Conservation (phyloP, 2,888 invertebrate genomes). For the Endomychus coccineus region DNA sequence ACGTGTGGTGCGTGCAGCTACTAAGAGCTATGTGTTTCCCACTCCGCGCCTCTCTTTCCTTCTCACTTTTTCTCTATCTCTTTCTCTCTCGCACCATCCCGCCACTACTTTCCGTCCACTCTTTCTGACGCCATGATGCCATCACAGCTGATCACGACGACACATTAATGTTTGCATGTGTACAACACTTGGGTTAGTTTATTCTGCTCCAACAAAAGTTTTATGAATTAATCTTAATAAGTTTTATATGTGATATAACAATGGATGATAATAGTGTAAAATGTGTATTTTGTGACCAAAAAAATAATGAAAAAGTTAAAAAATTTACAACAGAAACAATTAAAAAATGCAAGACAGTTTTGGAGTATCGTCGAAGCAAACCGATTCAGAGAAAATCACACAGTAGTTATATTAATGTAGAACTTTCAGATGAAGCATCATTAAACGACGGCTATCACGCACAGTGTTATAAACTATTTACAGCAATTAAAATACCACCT, state of each 20-base stretch:
- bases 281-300: conserved; percentile 6
- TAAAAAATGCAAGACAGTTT: conserved; percentile 6
- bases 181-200: not conserved
- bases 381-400: conserved; percentile 1
- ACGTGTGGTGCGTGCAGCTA: conserved; percentile 3
- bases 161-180: not conserved
- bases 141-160: not conserved
- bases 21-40: not conserved
- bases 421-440: conserved; percentile 5
- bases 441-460: not conserved
- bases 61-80: conserved; percentile 1
- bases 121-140: not conserved
- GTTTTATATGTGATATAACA: conserved; percentile 4
- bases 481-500: conserved; percentile 3
- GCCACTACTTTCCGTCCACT: not conserved
- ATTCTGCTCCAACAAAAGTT: not conserved
- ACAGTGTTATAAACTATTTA: conserved; percentile 6
- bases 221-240: conserved; percentile 1
- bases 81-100: conserved; percentile 2
- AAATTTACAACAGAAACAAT: conserved; percentile 8
- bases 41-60: not conserved
- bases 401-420: conserved; percentile 2
- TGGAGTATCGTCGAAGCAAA: conserved; percentile 9
- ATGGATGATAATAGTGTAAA: conserved; percentile 3
- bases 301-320: conserved; percentile 2